phyloP scores from a whole-genome alignment of 2,113 vertebrate species.

The Psammodynastes pulverulentus region DNA sequence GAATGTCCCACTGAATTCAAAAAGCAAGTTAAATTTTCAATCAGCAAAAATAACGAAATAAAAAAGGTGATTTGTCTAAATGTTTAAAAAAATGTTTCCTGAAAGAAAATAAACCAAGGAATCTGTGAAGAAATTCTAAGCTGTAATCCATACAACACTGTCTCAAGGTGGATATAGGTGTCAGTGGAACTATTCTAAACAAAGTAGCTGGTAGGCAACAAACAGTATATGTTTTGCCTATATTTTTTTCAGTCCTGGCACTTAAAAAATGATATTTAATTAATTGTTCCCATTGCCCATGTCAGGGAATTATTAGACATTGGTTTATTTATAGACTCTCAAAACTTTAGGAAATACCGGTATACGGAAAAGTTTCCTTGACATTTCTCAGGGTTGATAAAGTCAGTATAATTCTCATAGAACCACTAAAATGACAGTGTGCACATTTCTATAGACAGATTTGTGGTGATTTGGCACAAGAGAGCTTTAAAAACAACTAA shows the following conservation, averaged over 20 bases:
- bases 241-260: slow-evolving; percentile 17
- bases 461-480: slow-evolving; percentile 54
- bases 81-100: not conserved
- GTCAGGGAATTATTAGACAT: slow-evolving; percentile 16
- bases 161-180: not conserved
- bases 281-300: slow-evolving; percentile 47
- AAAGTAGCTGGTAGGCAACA: not conserved
- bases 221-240: not conserved
- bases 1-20: not conserved
- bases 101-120: not conserved
- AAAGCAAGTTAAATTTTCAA: not conserved
- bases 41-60: not conserved
- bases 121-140: not conserved
- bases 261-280: slow-evolving; percentile 36
- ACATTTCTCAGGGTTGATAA: slow-evolving; percentile 62
- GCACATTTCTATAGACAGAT: slow-evolving; percentile 44
- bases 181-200: not conserved
- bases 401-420: slow-evolving; percentile 64
- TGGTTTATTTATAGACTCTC: slow-evolving; percentile 70
- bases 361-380: slow-evolving; percentile 45
- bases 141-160: not conserved
- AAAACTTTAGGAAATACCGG: slow-evolving; percentile 23
- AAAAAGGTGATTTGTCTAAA: slow-evolving; percentile 8
- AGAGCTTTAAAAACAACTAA: slow-evolving; percentile 61
- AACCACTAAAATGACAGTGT: slow-evolving; percentile 15